These are phyloP conservation scores for Arbacia lixula DNA, from an alignment of 53 echinoderm and acorn worm genomes.

Conservation along the genomic window DNA sequence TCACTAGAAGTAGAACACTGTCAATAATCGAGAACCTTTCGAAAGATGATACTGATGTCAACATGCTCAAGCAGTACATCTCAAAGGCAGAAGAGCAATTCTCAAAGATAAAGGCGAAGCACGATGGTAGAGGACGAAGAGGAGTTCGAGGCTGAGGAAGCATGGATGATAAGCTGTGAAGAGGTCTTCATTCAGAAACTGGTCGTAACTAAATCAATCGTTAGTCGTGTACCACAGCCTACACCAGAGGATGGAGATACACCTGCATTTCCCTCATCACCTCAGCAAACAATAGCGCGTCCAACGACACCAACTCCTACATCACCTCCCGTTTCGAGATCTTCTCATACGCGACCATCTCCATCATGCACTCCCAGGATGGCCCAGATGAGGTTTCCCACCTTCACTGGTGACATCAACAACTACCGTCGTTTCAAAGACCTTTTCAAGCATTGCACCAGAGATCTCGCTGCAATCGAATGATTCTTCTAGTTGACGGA, in stretches of 20 bases:
- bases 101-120: neutral
- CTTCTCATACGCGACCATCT: neutral
- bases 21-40: neutral
- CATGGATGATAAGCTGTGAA: slow-evolving; percentile 7
- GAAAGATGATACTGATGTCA: neutral
- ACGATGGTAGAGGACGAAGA: neutral
- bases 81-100: slow-evolving; percentile 27
- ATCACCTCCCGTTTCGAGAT: no score
- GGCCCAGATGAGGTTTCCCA: slow-evolving; percentile 66
- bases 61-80: slow-evolving; percentile 15
- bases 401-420: slow-evolving; percentile 64
- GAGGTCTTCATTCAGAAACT: neutral
- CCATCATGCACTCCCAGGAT: no score
- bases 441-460: slow-evolving; percentile 62
- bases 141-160: slow-evolving; percentile 3
- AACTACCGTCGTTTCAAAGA: slow-evolving; percentile 69
- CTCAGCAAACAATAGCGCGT: no score
- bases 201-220: slow-evolving; percentile 6
- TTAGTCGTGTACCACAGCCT: neutral
- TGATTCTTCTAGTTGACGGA: slow-evolving; percentile 77
- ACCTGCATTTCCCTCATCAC: no score
- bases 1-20: neutral
- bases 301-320: no score
- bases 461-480: slow-evolving; percentile 64
- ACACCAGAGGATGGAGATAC: neutral